Conservation (phyloP, 2,888 invertebrate genomes). For the Troides oblongomaculatus region DNA sequence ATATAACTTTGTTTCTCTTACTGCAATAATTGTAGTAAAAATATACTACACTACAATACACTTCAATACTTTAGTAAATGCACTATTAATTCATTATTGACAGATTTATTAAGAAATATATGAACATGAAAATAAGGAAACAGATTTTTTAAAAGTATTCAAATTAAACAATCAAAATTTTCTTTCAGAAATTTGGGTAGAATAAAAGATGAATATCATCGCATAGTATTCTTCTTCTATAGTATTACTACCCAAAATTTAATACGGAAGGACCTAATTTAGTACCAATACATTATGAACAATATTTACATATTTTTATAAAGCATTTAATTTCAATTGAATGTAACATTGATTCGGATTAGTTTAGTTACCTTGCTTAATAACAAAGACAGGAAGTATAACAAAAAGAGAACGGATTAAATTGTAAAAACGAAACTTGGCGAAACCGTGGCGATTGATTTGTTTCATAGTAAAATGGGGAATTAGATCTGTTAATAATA, state of each 20-base stretch:
- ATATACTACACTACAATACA: too few species aligned
- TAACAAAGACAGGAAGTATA: slow-evolving; percentile 12
- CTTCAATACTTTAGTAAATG: too few species aligned
- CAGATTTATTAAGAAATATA: too few species aligned
- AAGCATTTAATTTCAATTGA: not conserved
- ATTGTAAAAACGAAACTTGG: slow-evolving; percentile 18
- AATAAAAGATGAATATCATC: too few species aligned
- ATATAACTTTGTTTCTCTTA: too few species aligned
- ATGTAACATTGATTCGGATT: not conserved
- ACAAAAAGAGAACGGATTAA: slow-evolving; percentile 26
- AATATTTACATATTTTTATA: not conserved
- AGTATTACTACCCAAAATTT: not conserved
- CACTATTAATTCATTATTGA: too few species aligned
- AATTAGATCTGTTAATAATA: slow-evolving; percentile 26
- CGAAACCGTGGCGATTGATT: slow-evolving; percentile 25
- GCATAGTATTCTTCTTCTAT: too few species aligned
- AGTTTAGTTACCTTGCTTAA: slow-evolving; percentile 5
- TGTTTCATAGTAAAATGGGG: slow-evolving; percentile 18
- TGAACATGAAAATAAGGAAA: too few species aligned
- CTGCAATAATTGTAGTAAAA: too few species aligned
- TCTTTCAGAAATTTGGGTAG: too few species aligned
- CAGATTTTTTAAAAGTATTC: too few species aligned
- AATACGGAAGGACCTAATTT: not conserved
- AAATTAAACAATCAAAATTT: too few species aligned
- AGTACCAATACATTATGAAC: not conserved